These are phyloP conservation scores for Stegastes partitus DNA, from an alignment of 2,113 vertebrate species.

Conservation along the genomic window DNA sequence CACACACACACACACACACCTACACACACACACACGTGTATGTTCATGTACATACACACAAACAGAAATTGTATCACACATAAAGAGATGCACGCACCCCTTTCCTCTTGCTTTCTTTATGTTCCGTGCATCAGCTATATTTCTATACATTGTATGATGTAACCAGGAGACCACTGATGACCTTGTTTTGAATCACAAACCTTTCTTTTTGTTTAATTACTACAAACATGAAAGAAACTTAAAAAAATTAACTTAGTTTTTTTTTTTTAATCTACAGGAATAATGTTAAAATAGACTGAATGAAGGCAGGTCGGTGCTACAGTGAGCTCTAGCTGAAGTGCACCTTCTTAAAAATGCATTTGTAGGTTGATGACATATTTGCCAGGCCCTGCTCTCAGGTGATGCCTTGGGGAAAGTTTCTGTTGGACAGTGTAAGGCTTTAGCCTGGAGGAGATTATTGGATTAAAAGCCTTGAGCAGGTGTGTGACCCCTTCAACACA, in stretches of 20 bases:
- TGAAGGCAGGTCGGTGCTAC: neutral
- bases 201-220: too few relatives aligned
- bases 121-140: neutral
- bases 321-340: conserved; percentile 21
- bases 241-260: too few relatives aligned
- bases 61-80: neutral
- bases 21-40: neutral
- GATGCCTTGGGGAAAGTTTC: conserved; percentile 31
- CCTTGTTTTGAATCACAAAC: neutral
- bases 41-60: neutral
- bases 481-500: conserved; percentile 23
- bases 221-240: too few relatives aligned
- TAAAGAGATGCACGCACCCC: too few relatives aligned
- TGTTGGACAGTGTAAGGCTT: conserved; percentile 26
- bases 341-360: conserved; percentile 47
- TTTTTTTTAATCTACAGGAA: too few relatives aligned
- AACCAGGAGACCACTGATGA: neutral
- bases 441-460: conserved; percentile 32
- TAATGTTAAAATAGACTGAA: too few relatives aligned
- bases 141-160: neutral
- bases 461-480: conserved; percentile 44
- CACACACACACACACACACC: conserved; percentile 15
- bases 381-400: conserved; percentile 7
- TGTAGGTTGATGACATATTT: conserved; percentile 53
- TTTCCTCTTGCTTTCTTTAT: neutral